Percentiles rank a stretch among this genome's conserved stretches.
Evolutionary conservation across 2,797 vertebrate species (phyloP).

Genomic region (Sarcoramphus papa): DNA sequence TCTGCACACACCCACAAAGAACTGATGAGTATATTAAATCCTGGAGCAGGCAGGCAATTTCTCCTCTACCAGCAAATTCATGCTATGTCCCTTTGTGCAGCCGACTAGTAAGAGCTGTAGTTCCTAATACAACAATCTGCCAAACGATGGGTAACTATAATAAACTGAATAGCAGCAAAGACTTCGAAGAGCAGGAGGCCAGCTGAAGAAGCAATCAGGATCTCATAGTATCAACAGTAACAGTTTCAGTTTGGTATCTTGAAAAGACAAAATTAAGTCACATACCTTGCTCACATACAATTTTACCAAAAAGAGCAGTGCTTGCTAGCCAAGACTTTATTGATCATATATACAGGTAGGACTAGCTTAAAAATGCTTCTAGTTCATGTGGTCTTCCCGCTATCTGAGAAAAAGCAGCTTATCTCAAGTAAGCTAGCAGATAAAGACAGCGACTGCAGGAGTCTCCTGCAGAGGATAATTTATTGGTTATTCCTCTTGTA

Average conservation of each 20-base stretch:
- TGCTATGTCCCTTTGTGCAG: neutral
- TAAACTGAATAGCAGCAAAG: neutral
- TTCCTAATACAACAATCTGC: neutral
- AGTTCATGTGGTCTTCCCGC: neutral
- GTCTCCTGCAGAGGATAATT: neutral
- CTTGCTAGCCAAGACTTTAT: neutral
- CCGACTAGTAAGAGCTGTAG: neutral
- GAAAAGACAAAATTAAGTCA: neutral
- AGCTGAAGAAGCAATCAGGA: neutral
- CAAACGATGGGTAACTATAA: neutral
- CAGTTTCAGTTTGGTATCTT: neutral
- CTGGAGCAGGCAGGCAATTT: neutral
- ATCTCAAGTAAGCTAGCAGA: neutral
- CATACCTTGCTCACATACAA: neutral
- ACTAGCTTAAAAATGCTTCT: neutral
- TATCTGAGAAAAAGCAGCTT: neutral
- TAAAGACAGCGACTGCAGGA: neutral
- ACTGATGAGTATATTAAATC: neutral
- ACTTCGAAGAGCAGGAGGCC: neutral
- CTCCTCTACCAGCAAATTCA: neutral
- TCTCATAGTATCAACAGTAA: neutral
- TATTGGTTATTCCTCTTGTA: neutral
- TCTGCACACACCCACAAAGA: neutral
- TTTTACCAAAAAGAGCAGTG: neutral
- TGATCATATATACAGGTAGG: neutral